Conservation (phyloP, 2,113 vertebrate genomes). For the Sporophila hypoxantha region DNA sequence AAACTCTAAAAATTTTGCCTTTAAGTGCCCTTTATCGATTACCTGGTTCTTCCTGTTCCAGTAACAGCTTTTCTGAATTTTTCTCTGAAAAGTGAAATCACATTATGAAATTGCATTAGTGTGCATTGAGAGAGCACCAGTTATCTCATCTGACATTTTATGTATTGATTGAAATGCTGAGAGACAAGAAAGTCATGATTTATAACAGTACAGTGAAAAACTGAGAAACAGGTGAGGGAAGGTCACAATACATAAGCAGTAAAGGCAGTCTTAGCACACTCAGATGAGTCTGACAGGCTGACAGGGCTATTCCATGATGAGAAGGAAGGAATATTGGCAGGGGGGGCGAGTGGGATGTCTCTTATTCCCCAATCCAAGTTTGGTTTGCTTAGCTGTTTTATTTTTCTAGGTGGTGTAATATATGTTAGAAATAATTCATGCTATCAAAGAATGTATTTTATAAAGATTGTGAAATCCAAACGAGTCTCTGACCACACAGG, state of each 20-base stretch:
- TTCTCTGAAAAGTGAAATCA: conserved; percentile 15
- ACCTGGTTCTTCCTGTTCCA: not conserved
- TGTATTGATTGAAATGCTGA: conserved; percentile 10
- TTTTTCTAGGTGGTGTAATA: not conserved
- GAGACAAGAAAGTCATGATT: not conserved
- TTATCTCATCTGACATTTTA: conserved; percentile 18
- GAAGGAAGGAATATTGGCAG: not conserved
- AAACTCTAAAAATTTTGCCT: not conserved
- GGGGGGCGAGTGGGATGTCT: not conserved
- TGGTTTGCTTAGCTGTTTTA: not conserved
- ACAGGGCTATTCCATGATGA: rapidly evolving
- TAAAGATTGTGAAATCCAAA: too few species aligned
- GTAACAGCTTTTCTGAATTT: not conserved
- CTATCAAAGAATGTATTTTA: too few species aligned
- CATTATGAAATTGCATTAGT: conserved; percentile 20
- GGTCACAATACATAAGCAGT: not conserved
- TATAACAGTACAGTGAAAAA: not conserved
- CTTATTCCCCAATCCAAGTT: not conserved
- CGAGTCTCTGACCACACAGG: too few species aligned
- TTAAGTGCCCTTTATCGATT: not conserved
- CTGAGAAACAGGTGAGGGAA: not conserved
- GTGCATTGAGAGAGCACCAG: not conserved
- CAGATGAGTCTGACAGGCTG: not conserved
- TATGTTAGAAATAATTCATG: too few species aligned
- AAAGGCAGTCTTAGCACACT: not conserved